These are phyloP conservation scores for Leontocebus nigricollis DNA, from an alignment of 2,797 vertebrate species.

Conservation along the genomic window DNA sequence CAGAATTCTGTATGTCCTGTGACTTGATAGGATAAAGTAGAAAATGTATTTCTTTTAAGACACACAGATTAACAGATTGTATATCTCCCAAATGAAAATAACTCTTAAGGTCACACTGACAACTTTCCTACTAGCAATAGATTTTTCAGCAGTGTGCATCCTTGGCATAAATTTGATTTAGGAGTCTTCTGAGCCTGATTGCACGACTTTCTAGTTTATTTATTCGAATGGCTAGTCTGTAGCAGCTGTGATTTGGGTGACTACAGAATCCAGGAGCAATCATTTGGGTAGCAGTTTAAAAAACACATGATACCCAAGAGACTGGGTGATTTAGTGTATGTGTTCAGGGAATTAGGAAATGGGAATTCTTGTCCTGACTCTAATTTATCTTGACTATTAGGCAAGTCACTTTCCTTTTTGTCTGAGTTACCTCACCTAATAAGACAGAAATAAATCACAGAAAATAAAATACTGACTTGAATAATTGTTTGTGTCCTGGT, in stretches of 20 bases:
- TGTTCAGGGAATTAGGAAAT: constrained; percentile 24
- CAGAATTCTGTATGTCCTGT: background rate
- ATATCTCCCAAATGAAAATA: constrained; percentile 19
- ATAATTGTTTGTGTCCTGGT: background rate
- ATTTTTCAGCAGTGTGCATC: constrained; percentile 15
- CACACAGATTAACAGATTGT: background rate
- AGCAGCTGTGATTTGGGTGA: background rate
- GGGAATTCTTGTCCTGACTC: background rate
- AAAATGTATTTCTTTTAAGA: constrained; percentile 27
- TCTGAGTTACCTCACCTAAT: constrained; percentile 15
- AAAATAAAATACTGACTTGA: constrained; percentile 31
- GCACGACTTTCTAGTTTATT: constrained; percentile 26
- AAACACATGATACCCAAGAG: constrained; percentile 15
- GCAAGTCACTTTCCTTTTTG: background rate
- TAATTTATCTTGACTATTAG: constrained; percentile 42
- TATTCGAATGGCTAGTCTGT: background rate
- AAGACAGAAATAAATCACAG: constrained; percentile 44
- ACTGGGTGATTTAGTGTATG: constrained; percentile 13
- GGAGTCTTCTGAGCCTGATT: background rate
- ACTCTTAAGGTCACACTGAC: background rate
- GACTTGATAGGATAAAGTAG: background rate
- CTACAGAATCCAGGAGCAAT: background rate
- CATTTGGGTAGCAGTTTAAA: constrained; percentile 19
- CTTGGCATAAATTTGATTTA: constrained; percentile 20
- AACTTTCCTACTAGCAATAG: background rate